Conservation (phyloP, 2,888 invertebrate species). For the Celastrina argiolus region DNA sequence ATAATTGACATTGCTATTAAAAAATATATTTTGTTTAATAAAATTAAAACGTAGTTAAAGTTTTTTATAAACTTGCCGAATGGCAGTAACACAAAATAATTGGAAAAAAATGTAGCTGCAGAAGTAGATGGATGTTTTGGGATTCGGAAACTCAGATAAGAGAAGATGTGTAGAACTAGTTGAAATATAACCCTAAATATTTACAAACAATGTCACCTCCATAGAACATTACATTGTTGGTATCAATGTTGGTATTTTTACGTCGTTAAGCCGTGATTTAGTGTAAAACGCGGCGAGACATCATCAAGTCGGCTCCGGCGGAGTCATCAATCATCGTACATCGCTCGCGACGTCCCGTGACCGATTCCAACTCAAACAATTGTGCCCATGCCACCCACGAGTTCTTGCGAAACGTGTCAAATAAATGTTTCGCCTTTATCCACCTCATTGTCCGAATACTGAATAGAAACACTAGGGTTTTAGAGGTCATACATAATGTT, state of each 20-base stretch:
- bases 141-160: too few species aligned
- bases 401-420: slow-evolving; percentile 40
- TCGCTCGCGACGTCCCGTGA: slow-evolving; percentile 61
- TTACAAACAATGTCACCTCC: background rate
- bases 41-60: too few species aligned
- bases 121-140: too few species aligned
- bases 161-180: too few species aligned
- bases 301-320: slow-evolving; percentile 33
- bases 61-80: too few species aligned
- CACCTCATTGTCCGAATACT: slow-evolving; percentile 11
- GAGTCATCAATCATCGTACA: slow-evolving; percentile 63
- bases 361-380: slow-evolving; percentile 74
- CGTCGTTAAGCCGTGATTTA: slow-evolving; percentile 21
- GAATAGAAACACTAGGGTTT: background rate
- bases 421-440: slow-evolving; percentile 14
- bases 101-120: too few species aligned
- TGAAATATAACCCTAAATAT: background rate
- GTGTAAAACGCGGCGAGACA: slow-evolving; percentile 26
- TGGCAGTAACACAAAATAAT: too few species aligned
- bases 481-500: background rate
- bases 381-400: slow-evolving; percentile 67
- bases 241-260: slow-evolving; percentile 1
- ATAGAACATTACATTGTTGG: background rate
- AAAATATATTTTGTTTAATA: too few species aligned
- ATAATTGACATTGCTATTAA: too few species aligned